Percentiles rank a stretch among this genome's conserved stretches.
phyloP scores from a whole-genome alignment of 2,888 invertebrate species.

The Agrochola circellaris region DNA sequence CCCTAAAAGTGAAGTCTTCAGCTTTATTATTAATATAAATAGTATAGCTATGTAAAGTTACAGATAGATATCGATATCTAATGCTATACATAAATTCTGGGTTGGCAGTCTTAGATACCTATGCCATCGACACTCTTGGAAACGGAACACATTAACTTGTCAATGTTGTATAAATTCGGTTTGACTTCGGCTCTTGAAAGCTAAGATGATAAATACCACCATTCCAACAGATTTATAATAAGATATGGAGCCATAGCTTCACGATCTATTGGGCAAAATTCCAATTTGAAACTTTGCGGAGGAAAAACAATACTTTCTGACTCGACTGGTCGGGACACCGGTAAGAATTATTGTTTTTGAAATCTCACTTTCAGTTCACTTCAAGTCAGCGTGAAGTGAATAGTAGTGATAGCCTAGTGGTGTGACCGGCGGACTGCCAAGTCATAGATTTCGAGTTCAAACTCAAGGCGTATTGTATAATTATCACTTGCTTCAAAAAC shows the following conservation, averaged over 20 bases:
- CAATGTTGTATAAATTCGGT: constrained; percentile 8
- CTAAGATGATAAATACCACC: constrained; percentile 33
- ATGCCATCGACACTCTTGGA: not conserved
- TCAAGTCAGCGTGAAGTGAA: no score
- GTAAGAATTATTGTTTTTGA: no score
- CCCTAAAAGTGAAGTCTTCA: no score
- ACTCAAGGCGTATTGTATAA: no score
- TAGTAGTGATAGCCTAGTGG: no score
- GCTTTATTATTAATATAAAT: no score
- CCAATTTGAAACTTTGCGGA: constrained; percentile 40
- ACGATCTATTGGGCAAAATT: constrained; percentile 25
- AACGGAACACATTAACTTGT: not conserved
- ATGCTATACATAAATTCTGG: not conserved
- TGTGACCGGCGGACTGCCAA: no score
- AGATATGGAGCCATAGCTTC: constrained; percentile 21
- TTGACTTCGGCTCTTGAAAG: constrained; percentile 1
- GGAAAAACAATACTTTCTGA: constrained; percentile 14
- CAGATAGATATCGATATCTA: not conserved
- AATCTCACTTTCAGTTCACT: no score
- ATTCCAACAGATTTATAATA: constrained; percentile 36
- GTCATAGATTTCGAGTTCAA: no score
- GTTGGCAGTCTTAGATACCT: not conserved
- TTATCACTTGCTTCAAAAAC: no score
- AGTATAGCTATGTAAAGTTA: no score
- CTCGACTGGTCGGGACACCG: no score